A percentile compares a stretch with the other conserved stretches of the same genome.
Evolutionary conservation across 2,113 vertebrate species (phyloP).

Genomic region (Solenodon paradoxus): DNA sequence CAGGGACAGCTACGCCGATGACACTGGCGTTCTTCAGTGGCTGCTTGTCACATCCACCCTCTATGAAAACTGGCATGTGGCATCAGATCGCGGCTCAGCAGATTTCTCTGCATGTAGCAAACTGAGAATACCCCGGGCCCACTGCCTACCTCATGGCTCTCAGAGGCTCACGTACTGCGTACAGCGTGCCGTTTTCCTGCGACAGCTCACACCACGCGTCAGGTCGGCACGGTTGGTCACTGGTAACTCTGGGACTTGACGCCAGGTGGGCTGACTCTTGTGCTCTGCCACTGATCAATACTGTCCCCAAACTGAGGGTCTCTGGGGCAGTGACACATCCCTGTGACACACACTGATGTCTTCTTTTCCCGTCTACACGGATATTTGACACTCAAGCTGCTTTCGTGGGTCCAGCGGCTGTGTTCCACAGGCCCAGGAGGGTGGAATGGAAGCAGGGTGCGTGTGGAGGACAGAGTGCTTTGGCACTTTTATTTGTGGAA

Average conservation of each 20-base stretch:
- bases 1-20: neutral
- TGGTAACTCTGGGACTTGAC: neutral
- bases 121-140: neutral
- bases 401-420: neutral
- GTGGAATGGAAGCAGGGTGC: too few relatives aligned
- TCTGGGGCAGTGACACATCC: neutral
- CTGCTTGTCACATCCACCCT: slow-evolving; percentile 38
- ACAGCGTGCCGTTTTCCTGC: neutral
- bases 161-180: neutral
- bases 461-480: neutral
- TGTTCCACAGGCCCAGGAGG: neutral
- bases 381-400: neutral
- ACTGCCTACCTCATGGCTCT: neutral
- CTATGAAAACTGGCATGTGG: slow-evolving; percentile 28
- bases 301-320: neutral
- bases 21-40: neutral
- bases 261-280: neutral
- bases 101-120: slow-evolving; percentile 16
- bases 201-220: neutral
- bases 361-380: neutral
- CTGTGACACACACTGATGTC: neutral
- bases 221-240: neutral
- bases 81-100: slow-evolving; percentile 25
- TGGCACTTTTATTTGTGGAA: neutral
- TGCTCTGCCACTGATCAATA: neutral